Base-by-base conservation (phyloP, 2,888 invertebrate genomes). In the Mythimna ferrago region DNA sequence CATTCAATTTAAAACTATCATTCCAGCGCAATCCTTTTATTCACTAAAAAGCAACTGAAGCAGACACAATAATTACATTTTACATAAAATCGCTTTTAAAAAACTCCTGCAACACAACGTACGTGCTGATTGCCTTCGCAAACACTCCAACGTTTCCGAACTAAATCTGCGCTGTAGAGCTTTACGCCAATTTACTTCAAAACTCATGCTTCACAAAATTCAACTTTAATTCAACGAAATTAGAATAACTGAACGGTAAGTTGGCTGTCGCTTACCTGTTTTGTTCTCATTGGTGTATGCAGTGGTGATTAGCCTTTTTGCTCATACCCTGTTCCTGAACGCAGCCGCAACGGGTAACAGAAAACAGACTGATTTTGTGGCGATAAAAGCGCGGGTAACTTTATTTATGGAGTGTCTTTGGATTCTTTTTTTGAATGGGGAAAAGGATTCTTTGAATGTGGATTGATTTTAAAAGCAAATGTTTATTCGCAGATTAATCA, bases 71-170 rank as follows among this genome's bases (percentile, higher is more conserved):
- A 78, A 77, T 83, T 85, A 74, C 82, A 82, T 80, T 84, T 76
- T 66, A 81, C 69, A 76, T 79, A 81, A 81, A 82, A 83, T 83
- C 67, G 72, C 68, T 72, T 78, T 81, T 75, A 71, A 72, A 84
- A 83, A 82, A 60, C 73, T 77, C 70, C 44, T 78, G 80, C 82
- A 81, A 85, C 72, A 83, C 71, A 76, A 62, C 66, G 71, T 78
- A 83, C 81, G 83, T 85, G 87, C 87, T 87, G 89, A 89, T 89
- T 89, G 87, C 83, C 86, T 82, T 85, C 78, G 84, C 86, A 88
- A 86, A 88, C 85, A 89, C 87, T 80, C 78, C 82, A 71, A 73
- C 83, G 80, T 86, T 88, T 84, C 80, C 79, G 86, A 86, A 88
- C 88, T 80, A 84, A 89, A 87, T 84, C 85, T 80, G 76, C 83